phyloP scores from a whole-genome alignment of 2,797 vertebrate species.

The Lepus oiostolus region DNA sequence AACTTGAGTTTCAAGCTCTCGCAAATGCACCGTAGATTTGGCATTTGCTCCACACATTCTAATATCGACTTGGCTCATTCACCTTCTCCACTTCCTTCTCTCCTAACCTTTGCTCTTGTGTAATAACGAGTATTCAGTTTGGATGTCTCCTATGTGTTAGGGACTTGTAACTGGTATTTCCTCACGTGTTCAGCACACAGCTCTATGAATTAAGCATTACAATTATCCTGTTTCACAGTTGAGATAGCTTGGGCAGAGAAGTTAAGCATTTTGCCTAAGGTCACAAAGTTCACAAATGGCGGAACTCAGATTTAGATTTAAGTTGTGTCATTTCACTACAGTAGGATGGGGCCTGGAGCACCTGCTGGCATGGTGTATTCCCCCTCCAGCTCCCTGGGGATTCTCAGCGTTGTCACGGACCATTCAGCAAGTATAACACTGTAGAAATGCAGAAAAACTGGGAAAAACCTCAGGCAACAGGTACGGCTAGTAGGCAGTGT shows the following conservation, averaged over 20 bases:
- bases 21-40: neutral
- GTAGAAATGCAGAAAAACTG: neutral
- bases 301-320: neutral
- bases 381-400: too few relatives aligned
- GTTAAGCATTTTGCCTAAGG: neutral
- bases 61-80: neutral
- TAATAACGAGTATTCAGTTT: neutral
- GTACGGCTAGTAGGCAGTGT: neutral
- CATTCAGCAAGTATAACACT: neutral
- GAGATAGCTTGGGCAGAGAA: neutral
- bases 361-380: neutral
- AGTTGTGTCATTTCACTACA: neutral
- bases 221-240: neutral
- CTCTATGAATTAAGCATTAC: neutral
- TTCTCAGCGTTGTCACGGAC: neutral
- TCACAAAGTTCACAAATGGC: neutral
- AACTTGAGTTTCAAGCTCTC: neutral
- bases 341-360: neutral
- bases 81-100: neutral
- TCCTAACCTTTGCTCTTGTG: neutral
- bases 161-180: neutral
- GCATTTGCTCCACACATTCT: neutral
- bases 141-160: neutral
- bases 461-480: neutral
- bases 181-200: neutral